phyloP scores from a whole-genome alignment of 2,797 vertebrate species.

The Sebastes trivittatus region DNA sequence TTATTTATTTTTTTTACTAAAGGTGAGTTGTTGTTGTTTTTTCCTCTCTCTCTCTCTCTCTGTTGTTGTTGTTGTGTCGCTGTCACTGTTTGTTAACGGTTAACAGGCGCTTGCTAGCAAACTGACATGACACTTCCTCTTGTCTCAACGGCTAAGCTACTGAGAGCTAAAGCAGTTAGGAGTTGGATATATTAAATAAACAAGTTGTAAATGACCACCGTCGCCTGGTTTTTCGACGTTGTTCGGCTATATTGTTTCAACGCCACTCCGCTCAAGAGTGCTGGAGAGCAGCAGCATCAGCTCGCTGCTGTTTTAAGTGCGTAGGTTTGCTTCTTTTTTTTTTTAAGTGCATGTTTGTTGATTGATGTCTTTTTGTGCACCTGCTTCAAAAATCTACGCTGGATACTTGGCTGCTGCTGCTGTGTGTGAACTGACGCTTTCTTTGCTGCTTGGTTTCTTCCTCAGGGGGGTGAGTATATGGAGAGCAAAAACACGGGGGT shows the following conservation, averaged over 20 bases:
- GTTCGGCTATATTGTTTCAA: constrained; percentile 41
- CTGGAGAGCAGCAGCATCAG: constrained; percentile 46
- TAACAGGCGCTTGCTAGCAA: constrained; percentile 25
- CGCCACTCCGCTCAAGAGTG: constrained; percentile 20
- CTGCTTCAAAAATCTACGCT: constrained; percentile 51
- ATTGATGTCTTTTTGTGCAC: constrained; percentile 44
- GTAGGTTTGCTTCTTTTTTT: constrained; percentile 47
- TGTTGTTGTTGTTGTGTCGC: neutral
- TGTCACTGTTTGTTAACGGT: neutral
- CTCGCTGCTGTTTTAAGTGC: constrained; percentile 61
- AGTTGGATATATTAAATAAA: constrained; percentile 27
- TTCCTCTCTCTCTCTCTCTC: neutral
- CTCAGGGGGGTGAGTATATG: constrained; percentile 64
- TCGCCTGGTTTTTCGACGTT: constrained; percentile 40
- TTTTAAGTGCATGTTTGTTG: constrained; percentile 12
- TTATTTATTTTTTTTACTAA: neutral
- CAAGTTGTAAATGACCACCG: constrained; percentile 38
- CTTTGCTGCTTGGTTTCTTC: constrained; percentile 52
- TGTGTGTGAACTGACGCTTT: constrained; percentile 24
- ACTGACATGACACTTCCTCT: constrained; percentile 70
- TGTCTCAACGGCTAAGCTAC: constrained; percentile 31
- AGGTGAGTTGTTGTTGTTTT: constrained; percentile 49
- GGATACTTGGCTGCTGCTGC: constrained; percentile 8
- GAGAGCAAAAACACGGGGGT: constrained; percentile 25
- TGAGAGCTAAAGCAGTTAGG: constrained; percentile 8